A percentile compares a stretch with the other conserved stretches of the same genome.
phyloP scores from a whole-genome alignment of 2,797 vertebrate species.

The Myotis pilosus region DNA sequence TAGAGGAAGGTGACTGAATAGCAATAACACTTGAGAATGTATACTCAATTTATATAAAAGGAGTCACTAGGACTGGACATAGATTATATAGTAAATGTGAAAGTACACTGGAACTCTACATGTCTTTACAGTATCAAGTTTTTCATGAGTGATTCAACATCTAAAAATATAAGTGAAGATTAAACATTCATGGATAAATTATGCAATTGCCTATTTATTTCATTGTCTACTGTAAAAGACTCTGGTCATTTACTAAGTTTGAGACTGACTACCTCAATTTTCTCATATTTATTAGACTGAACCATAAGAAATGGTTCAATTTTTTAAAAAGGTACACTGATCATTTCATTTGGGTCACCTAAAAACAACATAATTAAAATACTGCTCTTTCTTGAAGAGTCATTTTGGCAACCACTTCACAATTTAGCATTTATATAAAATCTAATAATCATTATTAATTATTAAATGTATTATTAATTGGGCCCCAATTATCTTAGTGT shows the following conservation, averaged over 20 bases:
- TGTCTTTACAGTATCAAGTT: neutral
- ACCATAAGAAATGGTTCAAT: neutral
- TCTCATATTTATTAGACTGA: neutral
- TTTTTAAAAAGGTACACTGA: neutral
- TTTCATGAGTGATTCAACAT: neutral
- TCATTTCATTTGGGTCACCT: neutral
- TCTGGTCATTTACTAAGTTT: neutral
- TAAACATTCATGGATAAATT: neutral
- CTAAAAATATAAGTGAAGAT: neutral
- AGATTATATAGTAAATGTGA: neutral
- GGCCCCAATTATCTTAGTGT: neutral
- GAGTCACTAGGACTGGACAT: neutral
- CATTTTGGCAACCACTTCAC: neutral
- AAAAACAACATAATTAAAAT: conserved; percentile 6
- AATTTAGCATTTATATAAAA: neutral
- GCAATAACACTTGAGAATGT: neutral
- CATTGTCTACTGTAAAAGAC: neutral
- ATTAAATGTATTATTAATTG: neutral
- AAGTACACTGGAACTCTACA: neutral
- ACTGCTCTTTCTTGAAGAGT: neutral
- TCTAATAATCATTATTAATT: neutral
- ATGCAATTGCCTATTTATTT: neutral
- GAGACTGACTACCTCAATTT: neutral
- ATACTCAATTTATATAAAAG: neutral
- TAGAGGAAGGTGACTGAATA: neutral